A percentile compares a stretch with the other conserved stretches of the same genome.
Conservation (phyloP, 2,888 invertebrate species). For the Idaea biselata region DNA sequence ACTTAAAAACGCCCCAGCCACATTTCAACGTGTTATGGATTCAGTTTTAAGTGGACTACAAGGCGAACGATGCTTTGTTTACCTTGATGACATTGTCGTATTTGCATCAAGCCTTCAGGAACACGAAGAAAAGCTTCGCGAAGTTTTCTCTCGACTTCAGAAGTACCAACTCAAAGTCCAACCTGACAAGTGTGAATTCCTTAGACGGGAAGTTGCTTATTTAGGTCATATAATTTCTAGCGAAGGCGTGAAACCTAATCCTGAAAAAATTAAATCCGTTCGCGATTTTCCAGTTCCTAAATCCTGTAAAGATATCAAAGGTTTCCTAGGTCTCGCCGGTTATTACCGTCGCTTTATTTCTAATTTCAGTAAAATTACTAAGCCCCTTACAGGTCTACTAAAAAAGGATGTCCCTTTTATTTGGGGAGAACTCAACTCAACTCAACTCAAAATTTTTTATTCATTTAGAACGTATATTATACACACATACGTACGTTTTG, state of each 20-base stretch:
- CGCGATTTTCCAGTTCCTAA: conserved; percentile 16
- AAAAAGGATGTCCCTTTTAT: conserved; percentile 15
- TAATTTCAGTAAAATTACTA: conserved; percentile 14
- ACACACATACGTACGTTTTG: no score
- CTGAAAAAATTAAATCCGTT: conserved; percentile 22
- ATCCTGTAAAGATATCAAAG: conserved; percentile 13
- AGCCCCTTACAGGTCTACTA: conserved; percentile 19
- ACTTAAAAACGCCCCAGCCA: conserved; percentile 8
- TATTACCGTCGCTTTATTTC: conserved; percentile 11
- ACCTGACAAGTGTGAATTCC: background rate
- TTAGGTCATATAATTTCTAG: conserved; percentile 24
- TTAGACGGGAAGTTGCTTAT: conserved; percentile 16
- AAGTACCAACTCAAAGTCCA: background rate
- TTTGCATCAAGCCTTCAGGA: background rate
- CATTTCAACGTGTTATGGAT: conserved; percentile 8
- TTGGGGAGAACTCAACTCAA: no score
- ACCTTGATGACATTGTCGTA: conserved; percentile 1
- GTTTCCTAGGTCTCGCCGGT: conserved; percentile 13
- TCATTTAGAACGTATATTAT: no score
- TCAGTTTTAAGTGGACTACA: background rate
- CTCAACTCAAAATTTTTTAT: no score
- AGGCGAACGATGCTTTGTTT: background rate
- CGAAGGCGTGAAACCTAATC: conserved; percentile 25
- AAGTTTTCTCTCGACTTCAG: background rate
- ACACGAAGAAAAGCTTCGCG: conserved; percentile 1